Evolutionary conservation across 1,140 invertebrate species (phyloP).

Genomic region (Reticulitermes speratus): DNA sequence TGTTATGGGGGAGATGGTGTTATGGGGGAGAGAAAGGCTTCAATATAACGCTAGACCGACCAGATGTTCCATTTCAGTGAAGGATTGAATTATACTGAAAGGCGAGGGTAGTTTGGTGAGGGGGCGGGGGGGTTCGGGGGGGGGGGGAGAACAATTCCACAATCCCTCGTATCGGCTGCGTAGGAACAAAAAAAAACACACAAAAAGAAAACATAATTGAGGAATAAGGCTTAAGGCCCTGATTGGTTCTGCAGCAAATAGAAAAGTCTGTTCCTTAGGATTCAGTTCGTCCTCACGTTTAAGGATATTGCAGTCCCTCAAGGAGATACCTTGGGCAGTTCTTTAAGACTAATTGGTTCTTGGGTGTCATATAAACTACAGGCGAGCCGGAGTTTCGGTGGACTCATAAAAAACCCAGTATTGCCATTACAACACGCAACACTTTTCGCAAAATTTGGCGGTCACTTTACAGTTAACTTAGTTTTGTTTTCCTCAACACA

Average conservation of each 20-base stretch:
- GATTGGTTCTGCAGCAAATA: background rate
- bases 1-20: background rate
- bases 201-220: background rate
- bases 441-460: too few relatives aligned
- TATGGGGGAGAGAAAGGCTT: background rate
- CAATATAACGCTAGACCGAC: background rate
- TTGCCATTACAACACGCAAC: too few relatives aligned
- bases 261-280: background rate
- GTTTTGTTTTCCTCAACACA: too few relatives aligned
- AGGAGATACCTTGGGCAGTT: background rate
- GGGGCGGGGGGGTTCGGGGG: too few relatives aligned
- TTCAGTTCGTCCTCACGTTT: background rate
- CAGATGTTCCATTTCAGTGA: slow-evolving; percentile 20
- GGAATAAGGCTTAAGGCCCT: background rate
- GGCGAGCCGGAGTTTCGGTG: background rate
- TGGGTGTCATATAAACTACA: too few relatives aligned
- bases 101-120: background rate
- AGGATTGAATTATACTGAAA: slow-evolving; percentile 23
- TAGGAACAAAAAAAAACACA: too few relatives aligned
- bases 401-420: background rate
- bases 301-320: background rate
- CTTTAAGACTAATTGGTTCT: too few relatives aligned
- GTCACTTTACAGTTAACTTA: too few relatives aligned
- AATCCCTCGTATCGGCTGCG: background rate
- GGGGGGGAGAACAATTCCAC: background rate